phyloP scores from a whole-genome alignment of 2,113 vertebrate genomes.

The Nyctereutes procyonoides region DNA sequence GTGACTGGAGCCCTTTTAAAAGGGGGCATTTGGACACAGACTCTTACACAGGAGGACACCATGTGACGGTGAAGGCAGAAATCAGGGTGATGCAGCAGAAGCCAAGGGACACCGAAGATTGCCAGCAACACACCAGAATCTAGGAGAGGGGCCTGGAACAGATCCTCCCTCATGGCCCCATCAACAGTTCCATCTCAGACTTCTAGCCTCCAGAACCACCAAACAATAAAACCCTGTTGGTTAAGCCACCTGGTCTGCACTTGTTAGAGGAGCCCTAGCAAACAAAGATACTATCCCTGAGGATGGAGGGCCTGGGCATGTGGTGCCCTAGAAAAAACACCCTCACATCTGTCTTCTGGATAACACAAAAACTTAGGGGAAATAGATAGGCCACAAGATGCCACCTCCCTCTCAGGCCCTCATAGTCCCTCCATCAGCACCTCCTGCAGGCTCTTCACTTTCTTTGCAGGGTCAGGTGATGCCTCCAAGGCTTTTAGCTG shows the following conservation, averaged over 20 bases:
- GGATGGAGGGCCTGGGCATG: not conserved
- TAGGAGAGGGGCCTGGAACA: not conserved
- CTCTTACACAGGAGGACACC: not conserved
- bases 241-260: not conserved
- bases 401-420: not conserved
- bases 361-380: not conserved
- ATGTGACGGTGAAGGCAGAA: not conserved
- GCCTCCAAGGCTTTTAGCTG: not conserved
- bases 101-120: rapidly evolving
- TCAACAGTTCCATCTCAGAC: not conserved
- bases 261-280: not conserved
- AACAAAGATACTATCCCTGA: not conserved
- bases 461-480: not conserved
- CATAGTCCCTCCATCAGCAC: rapidly evolving
- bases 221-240: not conserved
- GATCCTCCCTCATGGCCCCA: not conserved
- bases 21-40: not conserved
- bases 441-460: not conserved
- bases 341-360: not conserved
- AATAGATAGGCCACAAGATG: not conserved
- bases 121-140: not conserved
- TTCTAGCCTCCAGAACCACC: not conserved
- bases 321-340: not conserved
- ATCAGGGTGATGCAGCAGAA: not conserved
- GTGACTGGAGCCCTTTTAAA: not conserved